Conservation (phyloP, 2,797 vertebrate species). For the Percopsis omiscomaycus region DNA sequence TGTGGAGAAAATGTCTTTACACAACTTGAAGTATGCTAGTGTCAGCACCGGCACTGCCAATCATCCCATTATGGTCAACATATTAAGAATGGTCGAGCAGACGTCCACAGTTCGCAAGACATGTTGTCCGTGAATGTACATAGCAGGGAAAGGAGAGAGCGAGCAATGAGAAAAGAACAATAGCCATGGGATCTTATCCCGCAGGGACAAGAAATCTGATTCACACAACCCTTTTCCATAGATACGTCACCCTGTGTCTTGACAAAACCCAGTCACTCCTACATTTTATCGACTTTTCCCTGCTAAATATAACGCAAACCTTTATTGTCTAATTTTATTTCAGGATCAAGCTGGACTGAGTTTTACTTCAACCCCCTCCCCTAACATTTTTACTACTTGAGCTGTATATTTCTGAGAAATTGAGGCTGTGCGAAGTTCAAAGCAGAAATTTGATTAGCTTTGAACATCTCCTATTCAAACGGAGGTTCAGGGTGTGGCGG, state of each 20-base stretch:
- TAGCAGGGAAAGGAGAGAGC: constrained; percentile 4
- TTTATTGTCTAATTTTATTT: constrained; percentile 29
- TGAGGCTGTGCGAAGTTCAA: constrained; percentile 31
- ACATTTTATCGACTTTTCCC: constrained; percentile 22
- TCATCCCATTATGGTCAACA: constrained; percentile 22
- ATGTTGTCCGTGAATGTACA: constrained; percentile 1
- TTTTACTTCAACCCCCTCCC: background rate
- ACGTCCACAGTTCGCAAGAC: background rate
- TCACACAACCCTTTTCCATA: constrained; percentile 6
- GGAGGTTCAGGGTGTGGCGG: constrained; percentile 16
- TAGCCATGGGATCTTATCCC: constrained; percentile 3
- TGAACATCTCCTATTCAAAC: constrained; percentile 29
- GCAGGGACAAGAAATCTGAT: constrained; percentile 10
- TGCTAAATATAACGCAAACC: constrained; percentile 12
- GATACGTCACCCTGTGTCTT: background rate
- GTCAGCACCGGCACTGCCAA: constrained; percentile 26
- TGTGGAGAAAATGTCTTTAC: constrained; percentile 29
- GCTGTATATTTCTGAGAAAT: constrained; percentile 44
- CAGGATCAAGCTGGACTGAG: constrained; percentile 41
- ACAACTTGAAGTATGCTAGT: constrained; percentile 22
- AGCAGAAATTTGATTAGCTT: constrained; percentile 38
- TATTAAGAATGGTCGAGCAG: background rate
- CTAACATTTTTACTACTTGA: constrained; percentile 27
- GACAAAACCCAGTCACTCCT: constrained; percentile 20
- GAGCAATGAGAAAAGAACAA: constrained; percentile 21